Evolutionary conservation across 2,888 invertebrate genomes (phyloP), one percentile per base, ranked within the genome.

Genomic region (Acanthoscelides obtectus): DNA sequence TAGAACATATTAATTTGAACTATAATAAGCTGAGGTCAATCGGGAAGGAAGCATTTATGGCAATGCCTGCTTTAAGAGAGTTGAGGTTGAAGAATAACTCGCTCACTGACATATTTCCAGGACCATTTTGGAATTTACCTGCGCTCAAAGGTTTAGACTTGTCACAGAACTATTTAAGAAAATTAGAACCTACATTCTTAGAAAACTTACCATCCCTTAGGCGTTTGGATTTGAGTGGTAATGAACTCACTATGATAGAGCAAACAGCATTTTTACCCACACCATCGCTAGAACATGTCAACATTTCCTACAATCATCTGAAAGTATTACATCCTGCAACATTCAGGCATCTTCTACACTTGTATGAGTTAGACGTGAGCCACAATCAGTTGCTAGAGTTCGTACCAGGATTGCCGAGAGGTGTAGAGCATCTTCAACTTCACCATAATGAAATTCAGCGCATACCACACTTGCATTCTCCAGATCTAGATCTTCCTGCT

Each of bases 121-220:
- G 91, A 69, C 94, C 95, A 0, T 91, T 93, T 80, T 95, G 95
- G 94, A 93, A 95, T 86, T 86, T 95, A 67, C 95, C 95, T 0
- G 91, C 92, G 6, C 86, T 95, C 2, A 95, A 95, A 87, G 95
- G 95, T 0, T 85, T 96, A 72, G 95, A 96, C 86, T 85, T 96
- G 64, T 92, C 94, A 0, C 88, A 88, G 72, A 96, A 96, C 81
- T 90, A 90, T 75, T 92, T 94, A 77, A 88, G 90, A 73, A 88
- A 90, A 21, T 83, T 96, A 20, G 93, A 93, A 80, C 90, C 92
- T 0, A 88, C 90, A 71, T 84, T 94, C n/a, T 83, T 95, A 64
- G 89, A 89, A 12, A 94, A 94, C 76, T 84, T 94, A 69, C 94
- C 94, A 20, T 92, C 92, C 0, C 83, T 95, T 68, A 86, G 95